These are phyloP conservation scores for Acrocephalus kingi DNA, from an alignment of 2,113 vertebrate species.

Conservation along the genomic window DNA sequence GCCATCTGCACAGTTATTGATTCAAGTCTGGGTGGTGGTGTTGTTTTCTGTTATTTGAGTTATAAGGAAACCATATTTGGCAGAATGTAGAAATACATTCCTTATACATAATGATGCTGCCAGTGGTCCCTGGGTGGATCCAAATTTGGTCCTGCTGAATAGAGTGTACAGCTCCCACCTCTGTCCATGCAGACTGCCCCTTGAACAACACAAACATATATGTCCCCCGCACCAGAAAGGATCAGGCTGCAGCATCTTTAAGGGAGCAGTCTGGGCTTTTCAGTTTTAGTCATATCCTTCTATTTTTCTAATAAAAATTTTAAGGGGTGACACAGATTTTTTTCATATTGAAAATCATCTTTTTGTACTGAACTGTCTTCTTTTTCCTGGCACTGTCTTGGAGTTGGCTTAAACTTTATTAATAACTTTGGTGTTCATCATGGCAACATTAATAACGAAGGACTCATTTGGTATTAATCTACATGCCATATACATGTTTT, in stretches of 20 bases:
- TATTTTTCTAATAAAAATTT: neutral
- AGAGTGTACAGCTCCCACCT: neutral
- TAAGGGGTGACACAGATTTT: neutral
- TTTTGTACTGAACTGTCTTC: neutral
- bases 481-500: neutral
- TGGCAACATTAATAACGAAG: neutral
- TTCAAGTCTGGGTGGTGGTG: neutral
- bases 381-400: neutral
- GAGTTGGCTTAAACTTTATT: constrained; percentile 11
- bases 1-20: neutral
- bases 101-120: neutral
- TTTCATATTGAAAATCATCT: neutral
- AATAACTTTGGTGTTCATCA: constrained; percentile 5
- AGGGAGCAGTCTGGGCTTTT: neutral
- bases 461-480: constrained; percentile 4
- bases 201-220: neutral
- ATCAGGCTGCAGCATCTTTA: neutral
- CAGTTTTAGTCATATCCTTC: neutral
- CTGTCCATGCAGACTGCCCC: neutral
- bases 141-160: neutral
- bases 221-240: neutral
- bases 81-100: neutral
- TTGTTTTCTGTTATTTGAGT: neutral
- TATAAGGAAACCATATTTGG: neutral
- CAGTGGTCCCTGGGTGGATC: neutral